These are phyloP conservation scores for Oostethus manadensis DNA, from an alignment of 2,113 vertebrate genomes.

Conservation along the genomic window DNA sequence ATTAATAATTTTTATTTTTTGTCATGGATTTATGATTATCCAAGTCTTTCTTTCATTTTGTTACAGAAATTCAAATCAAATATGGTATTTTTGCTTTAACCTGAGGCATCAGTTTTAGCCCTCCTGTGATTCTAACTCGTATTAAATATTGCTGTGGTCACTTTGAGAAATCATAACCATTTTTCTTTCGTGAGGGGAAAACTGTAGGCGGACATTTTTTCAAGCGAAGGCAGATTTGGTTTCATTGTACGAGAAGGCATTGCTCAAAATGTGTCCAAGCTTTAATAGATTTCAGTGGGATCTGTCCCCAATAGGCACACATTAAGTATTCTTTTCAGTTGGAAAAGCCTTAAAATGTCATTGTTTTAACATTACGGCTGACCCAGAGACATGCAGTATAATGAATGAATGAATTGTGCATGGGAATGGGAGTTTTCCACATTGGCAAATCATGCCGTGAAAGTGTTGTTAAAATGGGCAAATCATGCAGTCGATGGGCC, in stretches of 20 bases:
- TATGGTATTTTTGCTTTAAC: conserved; percentile 33
- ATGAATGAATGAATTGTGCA: too few relatives aligned
- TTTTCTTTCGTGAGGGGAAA: conserved; percentile 6
- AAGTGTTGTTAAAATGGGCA: too few relatives aligned
- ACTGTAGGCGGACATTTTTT: conserved; percentile 14
- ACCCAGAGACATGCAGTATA: too few relatives aligned
- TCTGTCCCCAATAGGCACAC: neutral
- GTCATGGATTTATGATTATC: neutral
- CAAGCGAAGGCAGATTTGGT: conserved; percentile 1
- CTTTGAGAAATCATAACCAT: conserved; percentile 15
- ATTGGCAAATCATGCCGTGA: too few relatives aligned
- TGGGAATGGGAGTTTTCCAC: too few relatives aligned
- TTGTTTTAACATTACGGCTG: too few relatives aligned
- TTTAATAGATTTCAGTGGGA: neutral
- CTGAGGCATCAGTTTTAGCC: conserved; percentile 12
- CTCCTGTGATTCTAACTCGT: conserved; percentile 14
- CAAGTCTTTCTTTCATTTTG: conserved; percentile 50
- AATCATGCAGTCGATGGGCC: too few relatives aligned
- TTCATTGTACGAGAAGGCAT: neutral
- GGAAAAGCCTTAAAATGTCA: too few relatives aligned
- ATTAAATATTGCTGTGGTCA: conserved; percentile 24
- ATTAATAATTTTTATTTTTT: neutral
- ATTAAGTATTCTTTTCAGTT: neutral
- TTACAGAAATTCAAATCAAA: conserved; percentile 26
- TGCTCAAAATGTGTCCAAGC: neutral